Evolutionary conservation across 1,140 invertebrate species (phyloP).

Genomic region (Nylanderia fulva): DNA sequence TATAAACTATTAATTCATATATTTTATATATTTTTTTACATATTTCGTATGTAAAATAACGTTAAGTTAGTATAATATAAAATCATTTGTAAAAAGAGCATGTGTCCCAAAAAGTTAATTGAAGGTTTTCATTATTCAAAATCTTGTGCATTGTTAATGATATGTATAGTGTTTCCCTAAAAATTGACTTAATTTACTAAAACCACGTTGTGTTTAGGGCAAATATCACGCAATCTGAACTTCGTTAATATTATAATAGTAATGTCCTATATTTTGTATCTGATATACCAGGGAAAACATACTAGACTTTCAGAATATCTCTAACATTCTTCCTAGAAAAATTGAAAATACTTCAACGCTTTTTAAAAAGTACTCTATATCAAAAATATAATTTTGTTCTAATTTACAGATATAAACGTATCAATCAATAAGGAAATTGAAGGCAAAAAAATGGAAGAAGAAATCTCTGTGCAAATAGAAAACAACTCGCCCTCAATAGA

Average conservation of each 20-base stretch:
- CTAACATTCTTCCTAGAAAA: not conserved
- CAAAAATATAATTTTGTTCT: not conserved
- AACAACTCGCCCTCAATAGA: constrained; percentile 58
- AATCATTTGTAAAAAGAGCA: not conserved
- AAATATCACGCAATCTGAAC: constrained; percentile 25
- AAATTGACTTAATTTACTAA: constrained; percentile 51
- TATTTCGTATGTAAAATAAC: too few relatives aligned
- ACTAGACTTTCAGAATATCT: not conserved
- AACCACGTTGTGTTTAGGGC: not conserved
- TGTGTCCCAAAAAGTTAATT: not conserved
- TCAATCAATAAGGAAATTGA: not conserved
- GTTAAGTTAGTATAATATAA: not conserved
- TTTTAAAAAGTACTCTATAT: not conserved
- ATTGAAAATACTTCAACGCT: not conserved
- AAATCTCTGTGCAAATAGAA: constrained; percentile 66
- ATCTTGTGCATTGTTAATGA: constrained; percentile 33
- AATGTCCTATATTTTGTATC: constrained; percentile 18
- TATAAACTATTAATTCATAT: not conserved
- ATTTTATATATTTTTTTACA: not conserved
- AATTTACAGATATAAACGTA: not conserved
- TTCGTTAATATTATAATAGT: constrained; percentile 31
- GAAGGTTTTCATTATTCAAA: constrained; percentile 10
- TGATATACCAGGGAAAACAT: not conserved
- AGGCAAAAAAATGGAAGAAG: constrained; percentile 62
- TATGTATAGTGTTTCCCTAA: not conserved